A percentile compares a stretch with the other conserved stretches of the same genome.
Conservation (phyloP, 2,113 vertebrate genomes). For the Heptranchias perlo region DNA sequence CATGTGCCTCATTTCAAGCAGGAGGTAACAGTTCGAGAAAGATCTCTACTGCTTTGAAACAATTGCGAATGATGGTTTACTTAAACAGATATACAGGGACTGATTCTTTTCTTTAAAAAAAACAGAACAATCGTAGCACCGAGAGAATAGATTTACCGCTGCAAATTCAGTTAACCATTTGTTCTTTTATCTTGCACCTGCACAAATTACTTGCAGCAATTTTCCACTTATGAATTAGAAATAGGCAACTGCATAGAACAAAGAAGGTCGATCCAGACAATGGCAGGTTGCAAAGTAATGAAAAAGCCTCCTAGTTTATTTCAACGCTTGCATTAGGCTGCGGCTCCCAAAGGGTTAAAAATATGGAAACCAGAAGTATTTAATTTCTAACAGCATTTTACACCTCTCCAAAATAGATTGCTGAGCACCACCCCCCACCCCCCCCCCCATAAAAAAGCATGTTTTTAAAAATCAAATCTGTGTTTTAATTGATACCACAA, state of each 20-base stretch:
- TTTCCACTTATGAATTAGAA: too few species aligned
- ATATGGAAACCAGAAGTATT: background rate
- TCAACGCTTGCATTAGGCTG: background rate
- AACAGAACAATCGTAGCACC: too few species aligned
- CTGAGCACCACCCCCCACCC: too few species aligned
- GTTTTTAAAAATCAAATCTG: background rate
- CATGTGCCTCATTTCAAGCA: background rate
- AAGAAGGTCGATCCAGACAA: background rate
- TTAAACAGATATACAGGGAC: background rate
- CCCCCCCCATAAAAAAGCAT: background rate
- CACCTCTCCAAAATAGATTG: background rate
- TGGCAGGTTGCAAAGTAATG: background rate
- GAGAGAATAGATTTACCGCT: too few species aligned
- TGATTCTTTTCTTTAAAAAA: background rate
- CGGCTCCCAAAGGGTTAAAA: background rate
- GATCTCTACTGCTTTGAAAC: background rate
- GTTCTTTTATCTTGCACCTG: background rate
- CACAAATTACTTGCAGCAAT: background rate
- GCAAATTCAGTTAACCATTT: background rate
- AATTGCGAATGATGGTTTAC: background rate
- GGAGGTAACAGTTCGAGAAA: background rate
- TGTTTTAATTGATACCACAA: background rate
- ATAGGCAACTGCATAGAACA: background rate
- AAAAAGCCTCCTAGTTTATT: background rate
- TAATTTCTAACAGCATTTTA: too few species aligned